Evolutionary conservation across 2,888 invertebrate genomes (phyloP).

Genomic region (Eupithecia subfuscata): DNA sequence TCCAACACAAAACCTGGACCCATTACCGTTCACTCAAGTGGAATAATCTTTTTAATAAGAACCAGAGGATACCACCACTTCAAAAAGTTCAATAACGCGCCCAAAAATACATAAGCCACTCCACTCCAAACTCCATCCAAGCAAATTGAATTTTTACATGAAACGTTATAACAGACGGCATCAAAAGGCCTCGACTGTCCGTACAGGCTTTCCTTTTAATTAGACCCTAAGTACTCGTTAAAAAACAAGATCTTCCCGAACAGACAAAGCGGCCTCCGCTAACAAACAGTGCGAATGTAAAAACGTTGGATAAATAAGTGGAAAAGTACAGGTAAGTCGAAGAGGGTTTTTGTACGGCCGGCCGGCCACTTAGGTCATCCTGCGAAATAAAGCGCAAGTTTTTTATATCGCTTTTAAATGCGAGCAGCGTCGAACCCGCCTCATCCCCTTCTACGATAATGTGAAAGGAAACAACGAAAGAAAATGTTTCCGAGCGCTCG

Average conservation of each 20-base stretch:
- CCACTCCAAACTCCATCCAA: slow-evolving; percentile 78
- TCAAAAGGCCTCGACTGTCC: slow-evolving; percentile 82
- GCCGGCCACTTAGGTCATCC: slow-evolving; percentile 84
- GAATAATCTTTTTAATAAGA: slow-evolving; percentile 49
- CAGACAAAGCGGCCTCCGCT: slow-evolving; percentile 78
- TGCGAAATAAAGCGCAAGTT: slow-evolving; percentile 82
- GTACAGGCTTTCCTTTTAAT: slow-evolving; percentile 82
- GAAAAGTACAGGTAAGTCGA: slow-evolving; percentile 84
- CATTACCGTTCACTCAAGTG: slow-evolving; percentile 37
- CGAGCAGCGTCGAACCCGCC: slow-evolving; percentile 76
- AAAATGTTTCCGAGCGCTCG: slow-evolving; percentile 80
- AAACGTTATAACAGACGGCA: slow-evolving; percentile 80
- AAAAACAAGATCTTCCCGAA: slow-evolving; percentile 81
- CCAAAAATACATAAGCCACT: slow-evolving; percentile 63
- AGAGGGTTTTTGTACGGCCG: slow-evolving; percentile 82
- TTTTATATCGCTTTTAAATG: slow-evolving; percentile 84
- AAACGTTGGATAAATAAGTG: slow-evolving; percentile 83
- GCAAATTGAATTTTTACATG: slow-evolving; percentile 82
- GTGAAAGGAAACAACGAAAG: slow-evolving; percentile 83
- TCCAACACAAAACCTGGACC: slow-evolving; percentile 11
- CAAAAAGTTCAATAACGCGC: slow-evolving; percentile 66
- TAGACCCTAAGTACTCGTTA: slow-evolving; percentile 83
- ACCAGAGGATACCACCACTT: slow-evolving; percentile 59
- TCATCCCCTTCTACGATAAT: slow-evolving; percentile 78
- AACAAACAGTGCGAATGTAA: slow-evolving; percentile 82